Base-by-base conservation (phyloP, 2,888 invertebrate genomes). In the Nesidiocoris tenuis region DNA sequence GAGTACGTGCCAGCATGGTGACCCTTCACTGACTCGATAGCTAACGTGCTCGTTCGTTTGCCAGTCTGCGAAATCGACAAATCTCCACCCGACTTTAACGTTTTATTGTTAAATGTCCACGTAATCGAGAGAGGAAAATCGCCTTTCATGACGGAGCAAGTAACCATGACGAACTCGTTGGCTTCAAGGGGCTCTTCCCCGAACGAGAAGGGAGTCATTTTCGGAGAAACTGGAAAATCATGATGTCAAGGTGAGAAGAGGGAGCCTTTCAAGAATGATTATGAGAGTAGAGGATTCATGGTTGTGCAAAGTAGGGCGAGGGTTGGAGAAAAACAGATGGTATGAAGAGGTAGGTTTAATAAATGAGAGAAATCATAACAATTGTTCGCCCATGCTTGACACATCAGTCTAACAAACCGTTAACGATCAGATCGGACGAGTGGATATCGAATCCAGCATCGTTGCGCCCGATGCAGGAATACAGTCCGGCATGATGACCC, bases 1-100 rank as follows among this genome's bases (percentile, higher is more conserved):
- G 90, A 90, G 82, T 91, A 93, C 76, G 89, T 85, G 80, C 93
- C 93, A 78, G 88, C 89, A 83, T 93, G 92, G 79, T 88, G 87
- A 65, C 89, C 90, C 67, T 88, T 88, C 63, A 93, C 91, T 9
- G 88, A 87, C 79, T 89, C 88, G 77, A 90, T 89, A 74, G 87
- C 87, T 16, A 90, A 84, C 57, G 88, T 86, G 81, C 88, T 89
- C 59, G 88, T 87, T 83, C 88, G 86, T 81, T 88, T 88, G 78
- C 88, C 89, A 55, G 87, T 88, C 61, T 86, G 85, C 22, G 86
- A 84, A 61, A 87, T 84, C 12, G 86, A 84, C 61, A 90, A 85
- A 64, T 89, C 88, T 77, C 84, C 84, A 79, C 86, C 86, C 80
- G 85, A 86, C 7, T 70, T 82, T 23, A 87, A 81, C n/a, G 82